phyloP scores from a whole-genome alignment of 2,888 invertebrate species.

The Muscina levida region DNA sequence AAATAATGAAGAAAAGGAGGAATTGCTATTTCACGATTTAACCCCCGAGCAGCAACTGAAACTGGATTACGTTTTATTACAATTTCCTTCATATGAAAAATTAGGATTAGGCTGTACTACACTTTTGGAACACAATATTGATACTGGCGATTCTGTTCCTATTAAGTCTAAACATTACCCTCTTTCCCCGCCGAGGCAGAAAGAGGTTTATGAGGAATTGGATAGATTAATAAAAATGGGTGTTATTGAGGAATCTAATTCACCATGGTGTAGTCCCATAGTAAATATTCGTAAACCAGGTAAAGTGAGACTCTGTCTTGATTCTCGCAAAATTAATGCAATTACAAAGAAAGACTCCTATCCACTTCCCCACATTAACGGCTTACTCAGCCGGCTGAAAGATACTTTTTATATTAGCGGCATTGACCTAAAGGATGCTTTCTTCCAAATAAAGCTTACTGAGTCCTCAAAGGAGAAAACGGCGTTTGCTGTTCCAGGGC shows the following conservation, averaged over 20 bases:
- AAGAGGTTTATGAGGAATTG: constrained; percentile 33
- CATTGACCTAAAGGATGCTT: no score
- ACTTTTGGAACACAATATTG: constrained; percentile 35
- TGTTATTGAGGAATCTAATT: constrained; percentile 48
- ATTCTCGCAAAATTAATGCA: constrained; percentile 9
- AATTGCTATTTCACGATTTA: no score
- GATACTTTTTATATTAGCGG: constrained; percentile 38
- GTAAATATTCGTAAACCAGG: constrained; percentile 39
- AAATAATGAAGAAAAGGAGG: no score
- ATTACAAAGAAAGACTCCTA: constrained; percentile 30
- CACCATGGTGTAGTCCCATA: constrained; percentile 46
- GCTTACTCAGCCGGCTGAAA: no score
- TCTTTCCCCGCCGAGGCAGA: constrained; percentile 19
- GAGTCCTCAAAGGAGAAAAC: constrained; percentile 65
- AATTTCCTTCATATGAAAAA: constrained; percentile 30
- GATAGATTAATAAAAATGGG: constrained; percentile 32
- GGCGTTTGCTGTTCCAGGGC: no score
- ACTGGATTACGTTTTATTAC: no score
- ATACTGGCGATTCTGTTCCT: no score
- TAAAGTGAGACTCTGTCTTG: constrained; percentile 23
- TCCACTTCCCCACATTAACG: no score
- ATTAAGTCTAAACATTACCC: constrained; percentile 40
- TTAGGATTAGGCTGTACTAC: constrained; percentile 37
- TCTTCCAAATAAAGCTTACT: constrained; percentile 52
- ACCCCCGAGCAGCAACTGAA: no score